Evolutionary conservation across 2,113 vertebrate genomes (phyloP).

Genomic region (Megalops atlanticus): DNA sequence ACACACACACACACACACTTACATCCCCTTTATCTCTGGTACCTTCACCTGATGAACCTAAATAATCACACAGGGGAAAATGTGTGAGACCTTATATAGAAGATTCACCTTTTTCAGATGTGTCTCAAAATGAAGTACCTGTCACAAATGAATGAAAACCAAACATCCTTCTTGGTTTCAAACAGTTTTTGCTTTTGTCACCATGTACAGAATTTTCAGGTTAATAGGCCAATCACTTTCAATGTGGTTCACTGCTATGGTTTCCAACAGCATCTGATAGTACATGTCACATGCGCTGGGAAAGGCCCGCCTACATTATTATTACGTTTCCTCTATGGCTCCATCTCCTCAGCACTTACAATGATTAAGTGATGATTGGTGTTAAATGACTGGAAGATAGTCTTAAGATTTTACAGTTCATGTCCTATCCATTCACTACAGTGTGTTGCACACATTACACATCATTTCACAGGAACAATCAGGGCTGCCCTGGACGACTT

Average conservation of each 20-base stretch:
- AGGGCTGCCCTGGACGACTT: background rate
- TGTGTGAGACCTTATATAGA: background rate
- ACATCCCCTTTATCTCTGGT: background rate
- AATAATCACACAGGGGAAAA: too few relatives aligned
- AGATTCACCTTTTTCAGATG: background rate
- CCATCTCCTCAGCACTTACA: background rate
- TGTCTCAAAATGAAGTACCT: background rate
- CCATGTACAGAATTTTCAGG: too few relatives aligned
- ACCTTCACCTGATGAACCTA: background rate
- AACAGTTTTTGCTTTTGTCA: too few relatives aligned
- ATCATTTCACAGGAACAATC: background rate
- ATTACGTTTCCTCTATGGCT: background rate
- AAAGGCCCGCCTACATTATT: background rate
- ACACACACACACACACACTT: too few relatives aligned
- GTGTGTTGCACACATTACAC: background rate
- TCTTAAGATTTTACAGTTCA: too few relatives aligned
- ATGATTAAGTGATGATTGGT: too few relatives aligned
- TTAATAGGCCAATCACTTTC: too few relatives aligned
- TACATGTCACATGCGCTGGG: background rate
- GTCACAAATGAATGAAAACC: too few relatives aligned
- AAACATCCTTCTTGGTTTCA: too few relatives aligned
- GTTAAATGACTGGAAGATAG: too few relatives aligned
- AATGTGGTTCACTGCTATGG: too few relatives aligned
- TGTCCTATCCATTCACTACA: background rate
- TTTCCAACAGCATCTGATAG: too few relatives aligned